Evolutionary conservation across 2,113 vertebrate genomes (phyloP).

Genomic region (Numida meleagris): DNA sequence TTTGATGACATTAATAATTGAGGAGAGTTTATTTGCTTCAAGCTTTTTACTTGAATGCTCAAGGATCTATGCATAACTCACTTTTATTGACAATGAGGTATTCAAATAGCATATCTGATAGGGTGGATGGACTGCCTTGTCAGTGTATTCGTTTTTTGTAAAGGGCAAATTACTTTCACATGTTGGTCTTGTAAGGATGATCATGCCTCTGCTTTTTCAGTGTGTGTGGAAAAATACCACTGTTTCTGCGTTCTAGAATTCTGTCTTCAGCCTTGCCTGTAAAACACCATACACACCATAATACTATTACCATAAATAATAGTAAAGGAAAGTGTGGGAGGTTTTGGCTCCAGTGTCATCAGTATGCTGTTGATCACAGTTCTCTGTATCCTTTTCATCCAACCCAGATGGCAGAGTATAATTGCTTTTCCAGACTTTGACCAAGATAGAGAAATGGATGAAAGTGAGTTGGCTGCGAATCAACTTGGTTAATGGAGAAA

Average conservation of each 20-base stretch:
- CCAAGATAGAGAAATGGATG: conserved; percentile 61
- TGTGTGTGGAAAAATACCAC: conserved; percentile 38
- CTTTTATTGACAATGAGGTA: background rate
- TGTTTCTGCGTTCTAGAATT: conserved; percentile 24
- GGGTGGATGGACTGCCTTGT: background rate
- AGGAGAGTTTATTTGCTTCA: conserved; percentile 20
- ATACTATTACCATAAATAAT: conserved; percentile 68
- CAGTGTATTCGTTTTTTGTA: background rate
- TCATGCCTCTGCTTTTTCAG: conserved; percentile 37
- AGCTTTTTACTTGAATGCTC: background rate
- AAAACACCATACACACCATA: conserved; percentile 35
- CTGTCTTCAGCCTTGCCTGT: conserved; percentile 43
- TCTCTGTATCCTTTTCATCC: conserved; percentile 62
- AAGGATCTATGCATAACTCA: background rate
- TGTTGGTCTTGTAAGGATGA: conserved; percentile 27
- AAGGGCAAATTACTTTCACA: conserved; percentile 39
- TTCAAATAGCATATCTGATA: conserved; percentile 11
- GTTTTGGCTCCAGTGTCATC: conserved; percentile 67
- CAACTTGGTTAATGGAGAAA: conserved; percentile 63
- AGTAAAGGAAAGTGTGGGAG: conserved; percentile 63
- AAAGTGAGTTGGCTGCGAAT: conserved; percentile 64
- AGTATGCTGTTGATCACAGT: conserved; percentile 56
- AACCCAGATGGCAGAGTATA: conserved; percentile 61
- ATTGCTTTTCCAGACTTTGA: conserved; percentile 69
- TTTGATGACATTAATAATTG: background rate